Evolutionary conservation across 53 echinoderm and acorn worm species (phyloP).

Genomic region (Astropecten irregularis): DNA sequence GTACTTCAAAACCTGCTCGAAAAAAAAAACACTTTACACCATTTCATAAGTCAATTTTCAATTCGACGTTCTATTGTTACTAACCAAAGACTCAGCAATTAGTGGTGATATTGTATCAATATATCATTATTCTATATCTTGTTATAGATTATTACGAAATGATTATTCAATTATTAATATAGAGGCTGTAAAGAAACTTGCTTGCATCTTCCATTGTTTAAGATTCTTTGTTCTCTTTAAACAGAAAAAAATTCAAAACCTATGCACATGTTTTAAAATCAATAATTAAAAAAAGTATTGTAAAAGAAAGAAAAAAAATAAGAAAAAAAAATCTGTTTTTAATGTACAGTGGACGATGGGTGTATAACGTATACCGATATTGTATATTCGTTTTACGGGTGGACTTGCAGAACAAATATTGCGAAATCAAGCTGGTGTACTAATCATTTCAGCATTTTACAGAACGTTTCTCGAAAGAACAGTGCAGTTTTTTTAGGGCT

Average conservation of each 20-base stretch:
- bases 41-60: slow-evolving; percentile 40
- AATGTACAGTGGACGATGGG: slow-evolving; percentile 42
- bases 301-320: neutral
- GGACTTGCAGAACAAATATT: slow-evolving; percentile 47
- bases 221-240: slow-evolving; percentile 45
- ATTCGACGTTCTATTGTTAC: slow-evolving; percentile 17
- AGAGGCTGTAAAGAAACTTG: slow-evolving; percentile 36
- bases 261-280: slow-evolving; percentile 57
- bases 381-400: slow-evolving; percentile 53
- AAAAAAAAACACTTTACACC: neutral
- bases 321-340: slow-evolving; percentile 12
- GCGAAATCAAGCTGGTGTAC: neutral
- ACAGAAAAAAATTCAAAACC: slow-evolving; percentile 43
- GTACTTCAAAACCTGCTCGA: too few species aligned
- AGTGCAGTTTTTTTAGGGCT: slow-evolving; percentile 25
- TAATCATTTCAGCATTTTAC: slow-evolving; percentile 33
- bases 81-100: slow-evolving; percentile 44
- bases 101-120: neutral
- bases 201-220: slow-evolving; percentile 55
- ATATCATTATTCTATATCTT: slow-evolving; percentile 1
- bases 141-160: slow-evolving; percentile 15
- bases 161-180: slow-evolving; percentile 19
- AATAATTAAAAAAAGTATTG: slow-evolving; percentile 47
- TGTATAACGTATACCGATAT: slow-evolving; percentile 1
- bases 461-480: slow-evolving; percentile 16